Evolutionary conservation across 2,113 vertebrate species (phyloP).

Genomic region (Onychostruthus taczanowskii): DNA sequence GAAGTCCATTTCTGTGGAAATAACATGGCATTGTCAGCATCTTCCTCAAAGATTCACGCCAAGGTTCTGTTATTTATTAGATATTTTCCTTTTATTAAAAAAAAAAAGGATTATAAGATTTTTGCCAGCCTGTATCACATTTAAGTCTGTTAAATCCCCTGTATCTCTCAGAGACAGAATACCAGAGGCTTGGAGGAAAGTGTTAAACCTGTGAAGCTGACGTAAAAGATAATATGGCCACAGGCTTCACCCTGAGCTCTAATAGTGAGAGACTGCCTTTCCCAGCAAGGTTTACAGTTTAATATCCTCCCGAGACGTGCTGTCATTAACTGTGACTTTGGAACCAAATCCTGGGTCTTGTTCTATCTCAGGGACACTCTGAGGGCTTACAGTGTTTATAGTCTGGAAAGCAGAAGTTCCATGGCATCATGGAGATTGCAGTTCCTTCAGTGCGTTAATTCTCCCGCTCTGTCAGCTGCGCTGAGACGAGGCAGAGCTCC

Average conservation of each 20-base stretch:
- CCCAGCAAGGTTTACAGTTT: conserved; percentile 31
- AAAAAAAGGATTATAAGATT: not conserved
- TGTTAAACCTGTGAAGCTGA: not conserved
- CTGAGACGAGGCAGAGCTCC: not conserved
- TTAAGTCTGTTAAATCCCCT: conserved; percentile 2
- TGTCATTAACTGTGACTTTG: conserved; percentile 36
- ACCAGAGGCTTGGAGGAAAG: not conserved
- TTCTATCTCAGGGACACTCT: not conserved
- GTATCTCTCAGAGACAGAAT: not conserved
- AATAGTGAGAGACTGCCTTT: not conserved
- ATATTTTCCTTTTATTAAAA: not conserved
- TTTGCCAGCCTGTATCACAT: not conserved
- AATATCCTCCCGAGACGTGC: not conserved
- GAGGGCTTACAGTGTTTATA: not conserved
- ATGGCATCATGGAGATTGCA: not conserved
- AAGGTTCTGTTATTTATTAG: not conserved
- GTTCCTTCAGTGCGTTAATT: not conserved
- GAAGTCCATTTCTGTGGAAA: not conserved
- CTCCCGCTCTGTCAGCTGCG: not conserved
- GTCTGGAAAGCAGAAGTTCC: not conserved
- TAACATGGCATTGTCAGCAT: not conserved
- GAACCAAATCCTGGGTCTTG: conserved; percentile 25
- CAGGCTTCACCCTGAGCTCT: conserved; percentile 18
- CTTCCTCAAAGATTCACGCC: not conserved
- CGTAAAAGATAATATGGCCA: not conserved